These are phyloP conservation scores for Leuciscus idus DNA, from an alignment of 2,113 vertebrate genomes.

Conservation along the genomic window DNA sequence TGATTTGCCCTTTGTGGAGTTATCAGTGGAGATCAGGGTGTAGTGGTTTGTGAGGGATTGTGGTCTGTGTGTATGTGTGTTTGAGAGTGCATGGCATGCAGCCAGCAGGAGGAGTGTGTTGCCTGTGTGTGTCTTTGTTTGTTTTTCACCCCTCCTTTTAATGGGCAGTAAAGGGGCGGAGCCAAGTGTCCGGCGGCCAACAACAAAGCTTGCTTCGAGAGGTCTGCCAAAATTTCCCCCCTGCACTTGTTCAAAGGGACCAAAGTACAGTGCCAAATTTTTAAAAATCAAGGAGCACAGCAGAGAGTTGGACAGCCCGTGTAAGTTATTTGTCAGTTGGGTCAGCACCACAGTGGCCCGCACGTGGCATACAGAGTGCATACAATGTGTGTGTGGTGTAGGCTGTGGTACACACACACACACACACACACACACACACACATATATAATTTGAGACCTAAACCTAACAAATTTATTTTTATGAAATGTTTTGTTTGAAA, in stretches of 20 bases:
- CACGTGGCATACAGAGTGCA: conserved; percentile 28
- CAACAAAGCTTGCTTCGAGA: conserved; percentile 58
- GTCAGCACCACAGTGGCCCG: not conserved
- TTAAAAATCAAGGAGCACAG: conserved; percentile 38
- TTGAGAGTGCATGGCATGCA: conserved; percentile 62
- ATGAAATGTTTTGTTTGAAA: not conserved
- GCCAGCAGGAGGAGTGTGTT: conserved; percentile 72
- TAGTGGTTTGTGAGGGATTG: conserved; percentile 48
- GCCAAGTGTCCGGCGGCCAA: conserved; percentile 54
- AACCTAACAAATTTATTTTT: not conserved
- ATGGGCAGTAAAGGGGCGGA: conserved; percentile 64
- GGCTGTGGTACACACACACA: not conserved
- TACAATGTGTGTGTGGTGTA: conserved; percentile 7
- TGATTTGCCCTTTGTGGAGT: conserved; percentile 66
- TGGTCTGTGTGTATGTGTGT: conserved; percentile 58
- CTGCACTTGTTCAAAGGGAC: conserved; percentile 42
- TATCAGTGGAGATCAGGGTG: conserved; percentile 65
- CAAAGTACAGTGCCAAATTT: conserved; percentile 49
- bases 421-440: too few relatives aligned
- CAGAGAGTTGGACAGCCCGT: not conserved
- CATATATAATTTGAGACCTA: not conserved
- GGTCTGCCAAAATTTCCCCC: conserved; percentile 61
- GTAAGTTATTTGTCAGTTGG: conserved; percentile 25
- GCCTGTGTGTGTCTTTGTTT: conserved; percentile 76
- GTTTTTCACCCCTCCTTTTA: conserved; percentile 65